Base-by-base conservation (phyloP, 2,888 invertebrate species). In the Meteorus cinctellus region DNA sequence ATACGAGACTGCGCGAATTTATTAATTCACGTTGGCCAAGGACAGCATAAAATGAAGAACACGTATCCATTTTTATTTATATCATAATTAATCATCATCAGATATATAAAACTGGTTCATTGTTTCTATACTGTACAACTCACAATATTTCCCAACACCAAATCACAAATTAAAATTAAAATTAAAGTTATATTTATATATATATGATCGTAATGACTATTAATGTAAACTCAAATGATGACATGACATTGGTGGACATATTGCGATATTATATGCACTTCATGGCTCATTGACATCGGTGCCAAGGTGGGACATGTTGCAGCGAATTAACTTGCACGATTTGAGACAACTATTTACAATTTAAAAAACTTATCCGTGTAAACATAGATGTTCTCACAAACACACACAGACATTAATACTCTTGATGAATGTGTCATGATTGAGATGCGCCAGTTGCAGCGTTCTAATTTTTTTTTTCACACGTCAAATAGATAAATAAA, bases 221-320 rank as follows among this genome's bases (percentile, higher is more conserved):
- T 55, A 55, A 55, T 55, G 19, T 24, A 19, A 8, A 55, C 55
- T 55, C 55, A 24, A 55, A 19, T 19, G 19, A 34, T 29, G 63
- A 31, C 63, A 63, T 69, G 55, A 55, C 51, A 55, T 69, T 51
- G 24, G 69, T 14, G 29, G 36, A 51, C 19, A 51, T n/a, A 48
- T 24, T 27, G 29, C 45, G 55, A 29, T 72, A 69, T 74, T 62
- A 75, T 75, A 78, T 86, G 86, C 86, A 86, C 87, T 87, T 87
- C 86, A 86, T 84, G 87, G 85, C 83, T 87, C 82, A 84, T 86
- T 86, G 87, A 84, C 86, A 88, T 86, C 85, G 86, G 87, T 88
- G 88, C 88, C 88, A 88, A 88, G 88, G 88, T 88, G 86, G 84
- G 81, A 31, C n/a, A 45, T 41, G 75, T 60, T 78, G 75, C 55